Percentiles rank a stretch among this genome's conserved stretches.
These are phyloP conservation scores for Leptodactylus fuscus DNA, from an alignment of 2,113 vertebrate species.

Conservation along the genomic window DNA sequence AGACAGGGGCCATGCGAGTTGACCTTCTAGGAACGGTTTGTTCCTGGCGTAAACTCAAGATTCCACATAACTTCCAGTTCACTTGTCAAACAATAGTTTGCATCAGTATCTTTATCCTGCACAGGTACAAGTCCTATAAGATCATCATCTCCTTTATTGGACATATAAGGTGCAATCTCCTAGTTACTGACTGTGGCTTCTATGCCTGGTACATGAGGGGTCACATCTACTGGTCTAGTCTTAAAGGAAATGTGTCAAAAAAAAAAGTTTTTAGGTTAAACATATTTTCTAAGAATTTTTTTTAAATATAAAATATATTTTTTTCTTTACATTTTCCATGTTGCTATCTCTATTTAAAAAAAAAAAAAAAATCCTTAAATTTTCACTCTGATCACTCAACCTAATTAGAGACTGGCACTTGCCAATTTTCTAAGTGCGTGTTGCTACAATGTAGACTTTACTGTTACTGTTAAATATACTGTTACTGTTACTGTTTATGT, in stretches of 20 bases:
- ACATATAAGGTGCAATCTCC: slow-evolving; percentile 20
- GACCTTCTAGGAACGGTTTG: slow-evolving; percentile 78
- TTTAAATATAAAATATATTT: no score
- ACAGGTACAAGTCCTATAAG: slow-evolving; percentile 32
- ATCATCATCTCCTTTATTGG: slow-evolving; percentile 16
- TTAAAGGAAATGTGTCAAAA: no score
- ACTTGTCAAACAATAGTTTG: slow-evolving; percentile 72
- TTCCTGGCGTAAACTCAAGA: slow-evolving; percentile 79
- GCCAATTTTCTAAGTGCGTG: no score
- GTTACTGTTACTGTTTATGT: no score
- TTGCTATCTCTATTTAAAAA: no score
- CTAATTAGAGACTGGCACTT: no score
- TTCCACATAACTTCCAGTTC: slow-evolving; percentile 73
- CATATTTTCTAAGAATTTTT: no score
- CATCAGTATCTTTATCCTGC: slow-evolving; percentile 8
- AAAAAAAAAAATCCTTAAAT: no score
- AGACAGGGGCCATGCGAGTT: slow-evolving; percentile 75
- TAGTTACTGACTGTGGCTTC: background rate
- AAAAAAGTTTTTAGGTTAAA: no score
- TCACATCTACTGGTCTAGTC: background rate
- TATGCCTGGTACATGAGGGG: background rate
- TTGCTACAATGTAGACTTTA: background rate
- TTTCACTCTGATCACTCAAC: no score
- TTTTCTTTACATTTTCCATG: no score
- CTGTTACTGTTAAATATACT: no score